Conservation (phyloP, 2,113 vertebrate genomes). For the Hipposideros armiger region DNA sequence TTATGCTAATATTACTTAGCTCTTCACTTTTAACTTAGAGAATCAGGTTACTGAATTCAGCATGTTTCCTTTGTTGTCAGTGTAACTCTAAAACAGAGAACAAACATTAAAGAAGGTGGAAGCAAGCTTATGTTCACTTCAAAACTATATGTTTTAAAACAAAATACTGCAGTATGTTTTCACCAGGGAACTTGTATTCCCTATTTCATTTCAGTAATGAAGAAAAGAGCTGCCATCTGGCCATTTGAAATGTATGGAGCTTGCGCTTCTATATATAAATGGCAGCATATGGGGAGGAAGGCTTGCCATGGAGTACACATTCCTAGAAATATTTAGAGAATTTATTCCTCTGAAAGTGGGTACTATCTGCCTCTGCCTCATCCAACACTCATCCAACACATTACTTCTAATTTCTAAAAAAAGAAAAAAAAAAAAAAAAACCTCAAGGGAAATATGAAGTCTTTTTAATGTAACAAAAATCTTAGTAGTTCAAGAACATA, state of each 20-base stretch:
- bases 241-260: conserved; percentile 51
- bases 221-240: conserved; percentile 59
- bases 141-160: conserved; percentile 69
- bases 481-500: neutral
- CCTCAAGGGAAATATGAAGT: neutral
- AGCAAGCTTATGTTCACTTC: conserved; percentile 44
- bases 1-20: conserved; percentile 77
- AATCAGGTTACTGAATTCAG: neutral
- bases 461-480: neutral
- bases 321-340: conserved; percentile 59
- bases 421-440: neutral
- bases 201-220: conserved; percentile 57
- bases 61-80: conserved; percentile 40
- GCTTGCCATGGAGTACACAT: neutral
- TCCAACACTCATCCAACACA: neutral
- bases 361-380: neutral
- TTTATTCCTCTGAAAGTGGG: neutral
- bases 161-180: conserved; percentile 55
- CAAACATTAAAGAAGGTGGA: neutral
- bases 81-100: neutral
- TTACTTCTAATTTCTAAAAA: neutral
- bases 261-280: conserved; percentile 67
- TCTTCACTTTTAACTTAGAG: conserved; percentile 68
- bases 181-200: conserved; percentile 39
- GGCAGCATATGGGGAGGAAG: conserved; percentile 26